Base-by-base conservation (phyloP, 2,888 invertebrate genomes). In the Choreutis nemorana region DNA sequence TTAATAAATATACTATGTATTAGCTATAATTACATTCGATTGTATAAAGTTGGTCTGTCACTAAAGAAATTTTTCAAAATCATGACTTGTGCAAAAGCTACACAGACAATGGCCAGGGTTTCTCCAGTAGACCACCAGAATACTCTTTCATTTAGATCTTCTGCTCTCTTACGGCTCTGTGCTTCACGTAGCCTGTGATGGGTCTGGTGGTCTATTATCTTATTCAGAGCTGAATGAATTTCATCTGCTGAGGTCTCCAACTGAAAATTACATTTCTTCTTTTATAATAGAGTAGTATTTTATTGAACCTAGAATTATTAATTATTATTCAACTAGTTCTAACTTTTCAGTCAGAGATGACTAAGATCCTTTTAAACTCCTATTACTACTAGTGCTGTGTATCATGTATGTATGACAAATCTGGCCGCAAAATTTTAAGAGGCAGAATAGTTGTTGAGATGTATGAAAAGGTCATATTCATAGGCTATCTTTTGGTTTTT, bases 161-260 rank as follows among this genome's bases (percentile, higher is more conserved):
- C 99, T 1, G 97, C 99, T 34, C 97, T 83, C 55, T 94, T 96
- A 29, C 97, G 86, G 28, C 96, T 91, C 62, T 97, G 95, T 2
- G 97, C 89, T 75, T 99, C 99, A 29, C 95, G 83, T 36, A 99
- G 72, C 34, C 97, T 84, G 72, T 98, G 97, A 73, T 98, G 97
- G 3, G 98, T 99, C 80, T 99, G 98, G 53, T 91, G 92, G 65
- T 99, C 98, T 39, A 95, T 82, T 31, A 97, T 90, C 39, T 85
- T 87, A 49, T 90, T 92, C 27, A 97, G 77, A 36, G 90, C 87
- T 58, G 93, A 92, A 62, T 97, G 97, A 39, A 97, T 89, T 60
- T 89, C 89, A 57, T 91, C 89, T 3, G 94, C 87, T 6, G 94
- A 92, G 3, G 93, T 85, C 72, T 98, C 97, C 88, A 98, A 87